These are phyloP conservation scores for Paedocypris micromegethes DNA, from an alignment of 2,797 vertebrate species.

Conservation along the genomic window DNA sequence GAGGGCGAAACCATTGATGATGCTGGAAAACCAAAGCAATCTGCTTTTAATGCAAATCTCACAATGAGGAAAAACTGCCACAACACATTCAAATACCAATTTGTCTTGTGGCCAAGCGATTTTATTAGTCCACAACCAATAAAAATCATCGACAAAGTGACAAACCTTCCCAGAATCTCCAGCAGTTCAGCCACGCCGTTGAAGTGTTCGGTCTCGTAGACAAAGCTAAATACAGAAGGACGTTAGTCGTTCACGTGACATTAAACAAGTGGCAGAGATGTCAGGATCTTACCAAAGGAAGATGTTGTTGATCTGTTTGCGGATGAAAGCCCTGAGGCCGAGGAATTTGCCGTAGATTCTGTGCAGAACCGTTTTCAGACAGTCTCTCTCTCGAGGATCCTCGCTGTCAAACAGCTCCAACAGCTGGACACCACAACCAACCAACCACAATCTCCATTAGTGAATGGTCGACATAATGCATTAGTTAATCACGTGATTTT, in stretches of 20 bases:
- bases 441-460: neutral
- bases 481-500: no score
- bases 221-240: conserved; percentile 69
- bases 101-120: neutral
- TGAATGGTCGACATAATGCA: no score
- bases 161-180: conserved; percentile 99
- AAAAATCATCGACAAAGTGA: conserved; percentile 20
- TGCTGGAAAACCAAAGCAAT: conserved; percentile 65
- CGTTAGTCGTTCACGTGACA: neutral
- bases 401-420: conserved; percentile 98
- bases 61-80: neutral
- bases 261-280: neutral
- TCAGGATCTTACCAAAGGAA: conserved; percentile 91
- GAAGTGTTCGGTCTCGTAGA: conserved; percentile 99
- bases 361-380: conserved; percentile 98
- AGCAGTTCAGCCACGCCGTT: conserved; percentile 98
- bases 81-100: neutral
- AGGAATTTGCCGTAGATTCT: conserved; percentile 99
- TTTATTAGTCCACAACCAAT: neutral
- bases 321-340: conserved; percentile 99
- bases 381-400: conserved; percentile 97
- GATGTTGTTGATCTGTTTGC: conserved; percentile 99
- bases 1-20: conserved; percentile 99
- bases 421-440: conserved; percentile 67
- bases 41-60: neutral